Percentiles rank a stretch among this genome's conserved stretches.
Evolutionary conservation across 2,797 vertebrate genomes (phyloP).

Genomic region (Cossypha heuglini): DNA sequence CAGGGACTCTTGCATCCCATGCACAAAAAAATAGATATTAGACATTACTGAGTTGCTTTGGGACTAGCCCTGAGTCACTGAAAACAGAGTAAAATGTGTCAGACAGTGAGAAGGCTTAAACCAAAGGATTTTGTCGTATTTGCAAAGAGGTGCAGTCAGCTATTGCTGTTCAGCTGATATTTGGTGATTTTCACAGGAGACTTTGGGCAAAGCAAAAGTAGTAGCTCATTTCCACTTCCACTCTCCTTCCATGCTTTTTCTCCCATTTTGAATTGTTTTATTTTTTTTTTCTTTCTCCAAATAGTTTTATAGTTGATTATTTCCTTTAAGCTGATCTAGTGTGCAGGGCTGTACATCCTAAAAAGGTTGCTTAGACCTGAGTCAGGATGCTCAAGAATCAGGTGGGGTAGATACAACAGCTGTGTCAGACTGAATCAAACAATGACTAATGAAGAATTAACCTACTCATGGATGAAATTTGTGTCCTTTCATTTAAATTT

Average conservation of each 20-base stretch:
- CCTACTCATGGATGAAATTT: not conserved
- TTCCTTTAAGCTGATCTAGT: not conserved
- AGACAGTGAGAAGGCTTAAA: not conserved
- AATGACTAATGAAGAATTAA: not conserved
- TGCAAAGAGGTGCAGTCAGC: not conserved
- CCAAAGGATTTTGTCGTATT: not conserved
- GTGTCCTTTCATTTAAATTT: not conserved
- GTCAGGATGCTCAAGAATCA: not conserved
- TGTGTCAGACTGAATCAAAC: not conserved
- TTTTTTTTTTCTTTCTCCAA: fast-evolving
- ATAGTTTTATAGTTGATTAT: not conserved
- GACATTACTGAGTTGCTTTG: not conserved
- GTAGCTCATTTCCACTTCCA: not conserved
- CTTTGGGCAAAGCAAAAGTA: not conserved
- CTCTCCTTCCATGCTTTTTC: not conserved
- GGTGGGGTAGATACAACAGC: not conserved
- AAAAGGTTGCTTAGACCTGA: not conserved
- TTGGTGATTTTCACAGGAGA: not conserved
- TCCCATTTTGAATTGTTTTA: not conserved
- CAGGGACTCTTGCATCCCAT: not conserved
- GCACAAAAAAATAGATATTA: not conserved
- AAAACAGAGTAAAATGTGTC: not conserved
- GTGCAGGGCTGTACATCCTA: not conserved
- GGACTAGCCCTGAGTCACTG: not conserved
- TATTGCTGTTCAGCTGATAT: not conserved